These are phyloP conservation scores for Euborellia annulipes DNA, from an alignment of 1,140 invertebrate genomes.

Conservation along the genomic window DNA sequence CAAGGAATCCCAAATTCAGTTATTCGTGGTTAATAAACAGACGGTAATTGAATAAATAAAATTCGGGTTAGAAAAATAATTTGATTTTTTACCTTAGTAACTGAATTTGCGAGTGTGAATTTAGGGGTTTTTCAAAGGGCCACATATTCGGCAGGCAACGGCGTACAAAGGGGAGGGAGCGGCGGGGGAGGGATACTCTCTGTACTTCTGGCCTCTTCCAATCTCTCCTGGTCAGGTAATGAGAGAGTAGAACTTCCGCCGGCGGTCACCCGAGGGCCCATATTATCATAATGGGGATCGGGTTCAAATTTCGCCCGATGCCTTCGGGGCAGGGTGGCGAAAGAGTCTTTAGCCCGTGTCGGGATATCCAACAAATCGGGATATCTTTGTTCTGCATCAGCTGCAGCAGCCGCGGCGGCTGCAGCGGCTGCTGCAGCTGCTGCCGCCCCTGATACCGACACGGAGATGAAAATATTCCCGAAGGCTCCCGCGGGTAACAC, in stretches of 20 bases:
- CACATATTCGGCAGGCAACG: conserved; percentile 23
- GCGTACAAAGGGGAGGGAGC: conserved; percentile 32
- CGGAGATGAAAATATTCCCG: conserved; percentile 58
- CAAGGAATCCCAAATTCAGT: no score
- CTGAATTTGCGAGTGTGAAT: no score
- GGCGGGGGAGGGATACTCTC: conserved; percentile 30
- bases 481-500: conserved; percentile 39
- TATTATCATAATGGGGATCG: conserved; percentile 62
- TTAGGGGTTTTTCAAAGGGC: conserved; percentile 14
- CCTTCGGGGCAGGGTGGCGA: conserved; percentile 42
- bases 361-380: conserved; percentile 61
- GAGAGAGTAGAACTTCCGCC: conserved; percentile 69
- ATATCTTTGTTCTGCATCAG: conserved; percentile 41
- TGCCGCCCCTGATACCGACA: conserved; percentile 51
- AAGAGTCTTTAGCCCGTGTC: conserved; percentile 31
- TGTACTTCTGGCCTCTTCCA: conserved; percentile 17
- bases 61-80: no score
- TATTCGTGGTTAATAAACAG: no score
- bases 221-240: conserved; percentile 41
- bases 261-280: conserved; percentile 74
- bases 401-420: conserved; percentile 8
- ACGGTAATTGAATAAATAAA: no score
- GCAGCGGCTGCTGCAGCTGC: conserved; percentile 1
- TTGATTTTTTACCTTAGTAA: no score
- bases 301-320: conserved; percentile 14